A percentile compares a stretch with the other conserved stretches of the same genome.
phyloP scores from a whole-genome alignment of 2,797 vertebrate genomes.

The Lepus townsendii region DNA sequence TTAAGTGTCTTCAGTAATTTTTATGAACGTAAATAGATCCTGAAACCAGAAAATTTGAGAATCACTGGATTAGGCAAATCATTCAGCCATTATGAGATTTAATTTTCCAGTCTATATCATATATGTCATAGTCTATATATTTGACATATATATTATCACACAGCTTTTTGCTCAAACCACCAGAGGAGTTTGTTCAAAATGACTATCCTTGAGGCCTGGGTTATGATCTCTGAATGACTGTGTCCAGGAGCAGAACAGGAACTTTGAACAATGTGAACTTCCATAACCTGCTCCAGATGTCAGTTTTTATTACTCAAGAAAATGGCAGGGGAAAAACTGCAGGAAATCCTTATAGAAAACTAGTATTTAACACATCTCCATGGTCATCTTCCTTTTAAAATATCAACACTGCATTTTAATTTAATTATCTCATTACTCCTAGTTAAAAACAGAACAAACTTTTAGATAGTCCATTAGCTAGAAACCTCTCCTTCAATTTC shows the following conservation, averaged over 20 bases:
- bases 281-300: neutral
- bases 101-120: neutral
- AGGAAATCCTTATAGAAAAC: neutral
- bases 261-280: neutral
- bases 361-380: neutral
- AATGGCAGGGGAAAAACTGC: neutral
- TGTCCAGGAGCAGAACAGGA: neutral
- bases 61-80: neutral
- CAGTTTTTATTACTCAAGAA: neutral
- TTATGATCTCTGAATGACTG: neutral
- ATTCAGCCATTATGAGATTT: neutral
- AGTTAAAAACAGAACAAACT: neutral
- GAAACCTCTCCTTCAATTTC: too few species aligned
- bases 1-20: neutral
- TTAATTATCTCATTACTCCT: neutral
- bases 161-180: neutral
- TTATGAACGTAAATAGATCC: neutral
- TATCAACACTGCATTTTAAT: neutral
- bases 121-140: too few species aligned
- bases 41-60: neutral
- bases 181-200: neutral
- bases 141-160: neutral
- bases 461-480: neutral
- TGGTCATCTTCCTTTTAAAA: conserved; percentile 31
- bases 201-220: neutral